phyloP scores from a whole-genome alignment of 1,140 invertebrate species.

The Papilio polytes region DNA sequence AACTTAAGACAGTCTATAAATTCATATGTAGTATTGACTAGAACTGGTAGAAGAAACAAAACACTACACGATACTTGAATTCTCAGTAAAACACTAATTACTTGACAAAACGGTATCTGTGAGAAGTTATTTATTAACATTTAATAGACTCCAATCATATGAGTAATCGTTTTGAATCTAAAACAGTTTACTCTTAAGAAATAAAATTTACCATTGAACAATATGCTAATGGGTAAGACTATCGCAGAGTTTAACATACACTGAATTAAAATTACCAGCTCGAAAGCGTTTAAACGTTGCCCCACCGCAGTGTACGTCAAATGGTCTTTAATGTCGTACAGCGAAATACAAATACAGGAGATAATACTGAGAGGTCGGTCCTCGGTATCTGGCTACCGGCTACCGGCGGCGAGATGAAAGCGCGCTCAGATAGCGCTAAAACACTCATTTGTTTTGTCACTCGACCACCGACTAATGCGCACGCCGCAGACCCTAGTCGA shows the following conservation, averaged over 20 bases:
- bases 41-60: background rate
- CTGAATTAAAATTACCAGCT: conserved; percentile 34
- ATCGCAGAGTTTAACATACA: conserved; percentile 14
- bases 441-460: conserved; percentile 82
- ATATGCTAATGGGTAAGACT: conserved; percentile 27
- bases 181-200: conserved; percentile 9
- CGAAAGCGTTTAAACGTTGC: conserved; percentile 16
- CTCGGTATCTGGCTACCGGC: conserved; percentile 60
- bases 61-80: background rate
- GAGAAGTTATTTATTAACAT: background rate
- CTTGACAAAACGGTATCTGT: background rate
- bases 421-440: conserved; percentile 72
- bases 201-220: conserved; percentile 5
- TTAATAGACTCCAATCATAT: conserved; percentile 19
- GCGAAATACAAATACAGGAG: conserved; percentile 51
- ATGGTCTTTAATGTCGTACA: conserved; percentile 25
- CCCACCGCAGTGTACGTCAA: conserved; percentile 36
- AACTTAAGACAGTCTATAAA: background rate
- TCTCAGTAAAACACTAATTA: background rate
- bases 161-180: conserved; percentile 9
- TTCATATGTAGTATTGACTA: background rate
- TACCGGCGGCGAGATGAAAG: conserved; percentile 69
- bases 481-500: background rate
- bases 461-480: conserved; percentile 65
- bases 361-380: conserved; percentile 55